Base-by-base conservation (phyloP, 2,113 vertebrate genomes). In the Notarius quadriscutis region DNA sequence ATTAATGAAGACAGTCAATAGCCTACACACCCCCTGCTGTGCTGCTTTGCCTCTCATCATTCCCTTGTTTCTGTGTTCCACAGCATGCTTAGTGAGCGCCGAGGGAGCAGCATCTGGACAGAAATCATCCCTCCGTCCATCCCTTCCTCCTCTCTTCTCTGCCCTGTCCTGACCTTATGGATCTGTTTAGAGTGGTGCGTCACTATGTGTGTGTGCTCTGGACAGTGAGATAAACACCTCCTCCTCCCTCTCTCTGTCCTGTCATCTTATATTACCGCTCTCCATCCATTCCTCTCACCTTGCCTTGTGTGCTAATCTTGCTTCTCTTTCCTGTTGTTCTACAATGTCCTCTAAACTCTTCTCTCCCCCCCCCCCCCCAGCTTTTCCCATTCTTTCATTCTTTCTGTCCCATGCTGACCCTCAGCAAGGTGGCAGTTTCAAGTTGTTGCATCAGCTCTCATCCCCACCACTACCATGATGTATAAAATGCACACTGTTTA, bases 101-200 rank as follows among this genome's bases (percentile, higher is more conserved):
- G 90, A 92, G 91, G 92, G 93, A 93, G 91, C 91, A 90, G 94
- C 93, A 95, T 95, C 89, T 90, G 89, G 87, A 90, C 81, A 95
- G 92, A 93, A 93, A 95, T 94, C 93, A 94, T 92, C 91, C 91
- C 91, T 83, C 77, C 86, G 27, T 34, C 57, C 79, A 9, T 41
- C 12, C 57, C 55, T 80, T 20, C 85, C 91, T 87, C 93, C 81
- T 89, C 81, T 53, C 50, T 27, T 11, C 87, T 50, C 22, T 78
- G 77, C 74, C 83, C 85, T 81, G 79, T 90, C 87, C 87, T 90
- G 87, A 88, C 89, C 89, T 85, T 85, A 87, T 87, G 85, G 89
- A 88, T 90, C 85, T 88, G 82, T 85, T 87, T 53, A 80, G 85
- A 85, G 85, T 53, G 7, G 85, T 78, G 85, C 89, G 81, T 87